phyloP scores from a whole-genome alignment of 2,888 invertebrate genomes.

The Euclidia mi region DNA sequence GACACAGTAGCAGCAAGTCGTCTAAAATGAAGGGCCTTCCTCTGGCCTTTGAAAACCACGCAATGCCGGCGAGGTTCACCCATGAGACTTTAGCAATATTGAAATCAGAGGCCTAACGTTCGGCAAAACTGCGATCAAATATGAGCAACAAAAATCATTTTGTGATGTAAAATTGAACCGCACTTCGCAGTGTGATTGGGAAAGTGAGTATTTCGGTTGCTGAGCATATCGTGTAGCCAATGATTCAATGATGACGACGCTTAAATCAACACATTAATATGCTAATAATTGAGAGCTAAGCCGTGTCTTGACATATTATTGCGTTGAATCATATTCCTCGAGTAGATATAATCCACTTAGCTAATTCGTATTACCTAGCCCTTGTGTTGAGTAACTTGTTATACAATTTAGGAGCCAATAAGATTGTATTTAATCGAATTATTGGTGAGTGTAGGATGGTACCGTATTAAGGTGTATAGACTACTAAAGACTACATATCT shows the following conservation, averaged over 20 bases:
- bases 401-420: slow-evolving; percentile 53
- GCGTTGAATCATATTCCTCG: slow-evolving; percentile 49
- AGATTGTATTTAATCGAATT: slow-evolving; percentile 50
- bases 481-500: slow-evolving; percentile 48
- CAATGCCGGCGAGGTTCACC: too few relatives aligned
- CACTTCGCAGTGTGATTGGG: too few relatives aligned
- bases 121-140: too few relatives aligned
- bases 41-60: too few relatives aligned
- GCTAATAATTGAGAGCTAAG: slow-evolving; percentile 58
- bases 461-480: slow-evolving; percentile 25
- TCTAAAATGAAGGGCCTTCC: too few relatives aligned
- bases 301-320: slow-evolving; percentile 57
- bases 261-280: slow-evolving; percentile 57
- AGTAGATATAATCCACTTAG: slow-evolving; percentile 39
- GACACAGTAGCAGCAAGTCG: too few relatives aligned
- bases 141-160: too few relatives aligned
- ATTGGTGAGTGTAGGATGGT: slow-evolving; percentile 38
- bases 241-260: slow-evolving; percentile 30
- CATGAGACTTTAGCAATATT: too few relatives aligned
- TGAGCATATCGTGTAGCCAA: too few relatives aligned
- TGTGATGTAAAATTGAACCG: too few relatives aligned
- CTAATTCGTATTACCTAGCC: slow-evolving; percentile 41
- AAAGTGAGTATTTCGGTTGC: too few relatives aligned
- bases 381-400: slow-evolving; percentile 51
- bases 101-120: too few relatives aligned